Evolutionary conservation across 2,113 vertebrate genomes (phyloP).

Genomic region (Gnathonemus echidnorhynchus): DNA sequence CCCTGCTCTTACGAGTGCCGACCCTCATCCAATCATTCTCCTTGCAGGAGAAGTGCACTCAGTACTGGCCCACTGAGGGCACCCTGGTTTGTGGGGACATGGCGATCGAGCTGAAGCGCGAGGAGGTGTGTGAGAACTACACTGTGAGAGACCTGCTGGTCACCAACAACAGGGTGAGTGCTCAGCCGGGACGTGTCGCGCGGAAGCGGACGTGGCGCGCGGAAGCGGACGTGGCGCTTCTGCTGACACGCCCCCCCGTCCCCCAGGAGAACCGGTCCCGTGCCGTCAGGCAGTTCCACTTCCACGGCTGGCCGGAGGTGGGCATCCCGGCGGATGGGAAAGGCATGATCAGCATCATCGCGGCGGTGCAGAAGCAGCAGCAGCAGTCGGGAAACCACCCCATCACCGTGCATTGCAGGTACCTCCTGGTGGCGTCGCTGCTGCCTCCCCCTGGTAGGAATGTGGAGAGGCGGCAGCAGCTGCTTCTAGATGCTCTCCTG

Average conservation of each 20-base stretch:
- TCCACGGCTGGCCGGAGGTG: slow-evolving; percentile 96
- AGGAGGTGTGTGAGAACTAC: slow-evolving; percentile 94
- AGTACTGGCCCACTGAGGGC: slow-evolving; percentile 91
- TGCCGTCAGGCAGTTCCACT: slow-evolving; percentile 91
- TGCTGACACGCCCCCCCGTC: not conserved
- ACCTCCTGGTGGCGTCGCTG: not conserved
- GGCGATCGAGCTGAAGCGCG: slow-evolving; percentile 89
- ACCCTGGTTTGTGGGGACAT: slow-evolving; percentile 81
- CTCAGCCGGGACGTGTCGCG: no score
- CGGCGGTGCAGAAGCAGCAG: slow-evolving; percentile 93
- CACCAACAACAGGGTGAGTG: slow-evolving; percentile 86
- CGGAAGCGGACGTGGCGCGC: not conserved
- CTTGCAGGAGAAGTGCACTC: slow-evolving; percentile 87
- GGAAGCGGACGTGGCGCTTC: not conserved
- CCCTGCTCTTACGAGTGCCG: not conserved
- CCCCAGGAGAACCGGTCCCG: slow-evolving; percentile 88
- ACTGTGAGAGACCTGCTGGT: slow-evolving; percentile 90
- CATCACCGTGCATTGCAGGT: slow-evolving; percentile 78
- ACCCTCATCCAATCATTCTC: not conserved
- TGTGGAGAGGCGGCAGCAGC: no score
- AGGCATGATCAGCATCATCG: slow-evolving; percentile 97
- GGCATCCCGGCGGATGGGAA: slow-evolving; percentile 91
- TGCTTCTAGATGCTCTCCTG: not conserved
- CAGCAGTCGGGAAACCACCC: slow-evolving; percentile 98
- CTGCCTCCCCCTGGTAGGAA: no score